Percentiles rank a stretch among this genome's conserved stretches.
Evolutionary conservation across 2,113 vertebrate genomes (phyloP).

Genomic region (Symphodus melops): DNA sequence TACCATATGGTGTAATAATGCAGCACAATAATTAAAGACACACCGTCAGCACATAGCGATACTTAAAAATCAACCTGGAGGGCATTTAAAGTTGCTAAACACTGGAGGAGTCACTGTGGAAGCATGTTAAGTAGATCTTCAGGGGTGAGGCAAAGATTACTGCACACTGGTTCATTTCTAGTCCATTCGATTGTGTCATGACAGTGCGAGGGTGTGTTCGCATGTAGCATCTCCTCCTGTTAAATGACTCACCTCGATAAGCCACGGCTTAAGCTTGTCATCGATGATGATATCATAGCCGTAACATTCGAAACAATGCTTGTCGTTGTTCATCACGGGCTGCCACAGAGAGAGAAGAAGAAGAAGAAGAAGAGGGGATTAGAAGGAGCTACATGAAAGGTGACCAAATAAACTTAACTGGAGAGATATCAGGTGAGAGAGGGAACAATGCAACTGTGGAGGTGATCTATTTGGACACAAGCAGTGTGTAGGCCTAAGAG

Average conservation of each 20-base stretch:
- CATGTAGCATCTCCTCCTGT: not conserved
- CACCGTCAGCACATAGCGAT: not conserved
- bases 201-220: not conserved
- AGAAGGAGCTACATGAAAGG: not conserved
- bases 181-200: not conserved
- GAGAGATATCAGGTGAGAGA: slow-evolving; percentile 1
- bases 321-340: slow-evolving; percentile 99
- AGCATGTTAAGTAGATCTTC: slow-evolving; percentile 6
- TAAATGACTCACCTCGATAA: slow-evolving; percentile 91
- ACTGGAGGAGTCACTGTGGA: slow-evolving; percentile 22
- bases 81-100: slow-evolving; percentile 44
- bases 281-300: slow-evolving; percentile 99
- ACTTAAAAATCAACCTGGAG: slow-evolving; percentile 29
- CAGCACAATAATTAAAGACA: slow-evolving; percentile 17
- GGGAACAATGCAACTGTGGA: slow-evolving; percentile 8
- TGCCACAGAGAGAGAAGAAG: slow-evolving; percentile 48
- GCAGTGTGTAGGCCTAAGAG: not conserved
- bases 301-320: slow-evolving; percentile 99
- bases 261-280: slow-evolving; percentile 96
- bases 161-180: not conserved
- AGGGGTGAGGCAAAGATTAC: not conserved
- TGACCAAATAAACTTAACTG: not conserved
- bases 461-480: not conserved
- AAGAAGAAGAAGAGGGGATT: not conserved
- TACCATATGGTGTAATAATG: not conserved